These are phyloP conservation scores for Drosophila incognita DNA, from an alignment of 2,888 invertebrate species.

Conservation along the genomic window DNA sequence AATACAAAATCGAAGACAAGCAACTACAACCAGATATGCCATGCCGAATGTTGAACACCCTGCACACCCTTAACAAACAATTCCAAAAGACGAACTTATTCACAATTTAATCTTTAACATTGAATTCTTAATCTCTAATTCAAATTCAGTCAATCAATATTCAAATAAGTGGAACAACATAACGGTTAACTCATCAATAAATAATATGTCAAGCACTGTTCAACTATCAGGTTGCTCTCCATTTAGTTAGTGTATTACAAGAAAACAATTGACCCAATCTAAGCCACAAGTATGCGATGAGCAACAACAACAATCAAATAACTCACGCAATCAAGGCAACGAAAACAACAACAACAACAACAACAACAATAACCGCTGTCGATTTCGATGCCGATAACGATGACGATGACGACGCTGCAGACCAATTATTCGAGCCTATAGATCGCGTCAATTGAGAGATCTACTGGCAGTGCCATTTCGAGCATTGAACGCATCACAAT, in stretches of 20 bases:
- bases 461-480: slow-evolving; percentile 62
- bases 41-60: slow-evolving; percentile 1
- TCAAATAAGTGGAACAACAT: neutral
- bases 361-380: slow-evolving; percentile 33
- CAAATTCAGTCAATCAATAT: neutral
- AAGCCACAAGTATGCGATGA: slow-evolving; percentile 6
- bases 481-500: slow-evolving; percentile 63
- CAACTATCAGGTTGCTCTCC: no score
- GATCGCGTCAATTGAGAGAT: slow-evolving; percentile 18
- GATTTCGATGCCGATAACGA: slow-evolving; percentile 32
- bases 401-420: slow-evolving; percentile 14
- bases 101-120: neutral
- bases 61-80: neutral
- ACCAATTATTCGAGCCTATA: slow-evolving; percentile 1
- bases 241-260: slow-evolving; percentile 5
- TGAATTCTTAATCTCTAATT: neutral
- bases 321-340: slow-evolving; percentile 20
- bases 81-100: neutral
- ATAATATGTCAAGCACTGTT: neutral
- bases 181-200: neutral
- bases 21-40: neutral
- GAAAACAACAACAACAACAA: neutral
- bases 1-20: neutral
- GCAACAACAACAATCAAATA: slow-evolving; percentile 15
- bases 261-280: slow-evolving; percentile 43